Evolutionary conservation across 2,113 vertebrate species (phyloP), one percentile per base, ranked within the genome.

Genomic region (Gymnobelideus leadbeateri): DNA sequence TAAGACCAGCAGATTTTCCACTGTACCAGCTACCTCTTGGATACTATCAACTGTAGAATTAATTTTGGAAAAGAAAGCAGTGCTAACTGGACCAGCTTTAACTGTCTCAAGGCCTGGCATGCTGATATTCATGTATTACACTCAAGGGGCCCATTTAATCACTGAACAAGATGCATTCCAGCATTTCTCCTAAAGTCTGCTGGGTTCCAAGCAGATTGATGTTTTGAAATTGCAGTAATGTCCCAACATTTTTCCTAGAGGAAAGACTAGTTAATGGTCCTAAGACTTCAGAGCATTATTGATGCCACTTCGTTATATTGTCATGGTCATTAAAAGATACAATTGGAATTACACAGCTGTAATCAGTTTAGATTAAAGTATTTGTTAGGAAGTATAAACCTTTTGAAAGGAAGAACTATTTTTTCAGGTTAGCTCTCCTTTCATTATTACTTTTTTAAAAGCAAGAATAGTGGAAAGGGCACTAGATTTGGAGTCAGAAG

Each of bases 221-320:
- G 26, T 26, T 24, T 46, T 91, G 10, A 24, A 2, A 16, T 47
- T 46, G 31, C 68, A 26, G 61, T 24, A 92, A 51, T 28, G 16
- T 53, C 1, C 52, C 89, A 0, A 0, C 21, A 3, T 57, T 93
- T 93, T 90, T 55, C 52, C 93, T 47, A 51, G 53, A 57, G 53
- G 68, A 47, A 53, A n/a, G 25, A 57, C 68, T 51, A 9, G 0
- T 28, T n/a, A 9, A 8, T 12, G 28, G 90, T 25, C 89, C 84
- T 49, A 46, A 77, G 31, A 24, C 57, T 2, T 24, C 8, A 26
- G 57, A 10, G 37, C 5, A 3, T 55, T 47, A 3, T 57, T 50
- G 5, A 7, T 0, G 16, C n/a, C 28, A 46, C 57, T 19, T 1
- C 14, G 49, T 31, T n/a, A 0, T n/a, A 0, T 25, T 0, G 0